Evolutionary conservation across 1,140 invertebrate species (phyloP).

Genomic region (Sitophilus oryzae): DNA sequence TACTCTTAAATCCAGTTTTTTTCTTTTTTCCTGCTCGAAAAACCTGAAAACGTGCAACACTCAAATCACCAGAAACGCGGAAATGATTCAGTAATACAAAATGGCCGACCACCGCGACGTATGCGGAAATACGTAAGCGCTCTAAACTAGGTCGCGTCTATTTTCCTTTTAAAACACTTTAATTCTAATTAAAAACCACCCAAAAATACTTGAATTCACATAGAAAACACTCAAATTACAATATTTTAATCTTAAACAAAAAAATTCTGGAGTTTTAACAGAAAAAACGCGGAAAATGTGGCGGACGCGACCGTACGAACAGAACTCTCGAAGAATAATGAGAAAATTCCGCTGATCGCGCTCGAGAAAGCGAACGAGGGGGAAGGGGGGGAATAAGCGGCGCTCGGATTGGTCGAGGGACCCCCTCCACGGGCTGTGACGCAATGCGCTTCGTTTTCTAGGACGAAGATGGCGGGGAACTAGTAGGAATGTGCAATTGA

Average conservation of each 20-base stretch:
- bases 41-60: constrained; percentile 1
- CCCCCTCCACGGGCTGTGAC: constrained; percentile 28
- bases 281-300: no score
- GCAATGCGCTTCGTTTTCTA: constrained; percentile 31
- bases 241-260: no score
- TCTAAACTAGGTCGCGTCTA: constrained; percentile 26
- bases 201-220: constrained; percentile 1
- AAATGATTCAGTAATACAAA: constrained; percentile 20
- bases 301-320: constrained; percentile 16
- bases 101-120: constrained; percentile 28
- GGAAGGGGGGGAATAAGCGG: constrained; percentile 8
- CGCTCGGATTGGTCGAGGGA: constrained; percentile 15
- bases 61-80: constrained; percentile 6
- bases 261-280: no score
- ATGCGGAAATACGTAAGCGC: constrained; percentile 23
- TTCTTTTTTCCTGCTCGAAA: background rate
- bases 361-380: constrained; percentile 19
- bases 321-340: constrained; percentile 25
- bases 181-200: constrained; percentile 2
- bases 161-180: background rate
- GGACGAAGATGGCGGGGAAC: constrained; percentile 21
- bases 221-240: constrained; percentile 11
- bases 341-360: constrained; percentile 29
- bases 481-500: no score
- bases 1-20: constrained; percentile 1